A percentile compares a stretch with the other conserved stretches of the same genome.
Evolutionary conservation across 2,888 invertebrate genomes (phyloP).

Genomic region (Macrosoma leucophasiata): DNA sequence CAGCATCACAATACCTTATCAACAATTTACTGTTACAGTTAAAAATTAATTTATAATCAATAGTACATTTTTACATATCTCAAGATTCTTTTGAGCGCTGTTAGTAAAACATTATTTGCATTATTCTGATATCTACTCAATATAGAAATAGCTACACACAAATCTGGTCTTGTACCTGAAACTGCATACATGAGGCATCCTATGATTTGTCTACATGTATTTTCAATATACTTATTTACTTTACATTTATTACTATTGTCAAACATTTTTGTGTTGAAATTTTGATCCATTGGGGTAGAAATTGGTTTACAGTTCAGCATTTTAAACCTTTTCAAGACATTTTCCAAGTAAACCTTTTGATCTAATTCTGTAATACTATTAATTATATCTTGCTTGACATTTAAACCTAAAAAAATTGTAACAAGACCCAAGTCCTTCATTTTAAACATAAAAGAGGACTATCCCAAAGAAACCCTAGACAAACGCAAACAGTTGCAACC

Average conservation of each 20-base stretch:
- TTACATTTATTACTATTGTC: not conserved
- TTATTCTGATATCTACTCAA: slow-evolving; percentile 18
- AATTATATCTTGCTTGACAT: no score
- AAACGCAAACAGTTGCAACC: no score
- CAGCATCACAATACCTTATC: slow-evolving; percentile 13
- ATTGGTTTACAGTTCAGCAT: no score
- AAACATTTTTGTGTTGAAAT: no score
- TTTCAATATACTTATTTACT: slow-evolving; percentile 11
- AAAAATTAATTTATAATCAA: slow-evolving; percentile 14
- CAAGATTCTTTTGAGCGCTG: slow-evolving; percentile 16
- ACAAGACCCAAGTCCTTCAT: no score
- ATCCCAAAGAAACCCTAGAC: no score
- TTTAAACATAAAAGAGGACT: no score
- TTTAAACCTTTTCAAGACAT: no score
- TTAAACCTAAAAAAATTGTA: no score
- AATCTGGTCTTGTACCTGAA: slow-evolving; percentile 22
- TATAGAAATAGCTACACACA: slow-evolving; percentile 16
- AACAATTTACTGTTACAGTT: slow-evolving; percentile 7
- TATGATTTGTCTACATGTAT: slow-evolving; percentile 18
- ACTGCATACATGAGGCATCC: slow-evolving; percentile 21
- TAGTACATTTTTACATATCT: slow-evolving; percentile 14
- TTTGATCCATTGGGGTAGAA: no score
- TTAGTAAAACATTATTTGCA: slow-evolving; percentile 15
- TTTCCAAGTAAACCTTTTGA: no score
- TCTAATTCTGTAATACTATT: no score